phyloP scores from a whole-genome alignment of 2,888 invertebrate species.

The Atherix ibis region DNA sequence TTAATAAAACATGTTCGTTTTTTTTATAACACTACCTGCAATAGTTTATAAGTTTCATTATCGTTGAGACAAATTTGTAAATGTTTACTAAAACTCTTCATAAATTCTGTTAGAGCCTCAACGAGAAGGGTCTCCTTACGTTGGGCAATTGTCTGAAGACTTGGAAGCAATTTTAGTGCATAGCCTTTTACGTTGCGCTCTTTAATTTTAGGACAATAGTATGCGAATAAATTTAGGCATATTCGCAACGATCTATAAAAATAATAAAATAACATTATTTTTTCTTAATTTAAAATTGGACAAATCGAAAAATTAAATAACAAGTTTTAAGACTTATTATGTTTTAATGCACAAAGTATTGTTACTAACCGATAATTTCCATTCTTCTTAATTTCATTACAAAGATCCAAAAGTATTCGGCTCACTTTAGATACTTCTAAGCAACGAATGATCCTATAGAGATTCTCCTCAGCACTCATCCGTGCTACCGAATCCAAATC shows the following conservation, averaged over 20 bases:
- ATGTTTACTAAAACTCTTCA: slow-evolving; percentile 25
- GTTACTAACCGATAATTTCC: slow-evolving; percentile 34
- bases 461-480: slow-evolving; percentile 66
- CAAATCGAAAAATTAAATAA: too few species aligned
- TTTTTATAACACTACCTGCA: slow-evolving; percentile 21
- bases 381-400: slow-evolving; percentile 68
- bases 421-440: slow-evolving; percentile 51
- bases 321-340: background rate
- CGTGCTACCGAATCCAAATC: slow-evolving; percentile 63
- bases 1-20: background rate
- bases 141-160: slow-evolving; percentile 51
- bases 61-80: slow-evolving; percentile 30
- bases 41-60: slow-evolving; percentile 26
- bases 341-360: background rate
- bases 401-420: slow-evolving; percentile 63
- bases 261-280: background rate
- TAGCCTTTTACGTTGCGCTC: slow-evolving; percentile 67
- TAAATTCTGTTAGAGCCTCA: slow-evolving; percentile 29
- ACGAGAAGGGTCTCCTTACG: slow-evolving; percentile 41
- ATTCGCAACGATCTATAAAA: slow-evolving; percentile 49
- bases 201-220: slow-evolving; percentile 56
- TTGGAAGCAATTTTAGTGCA: slow-evolving; percentile 56
- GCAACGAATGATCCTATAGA: slow-evolving; percentile 59
- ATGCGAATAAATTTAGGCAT: slow-evolving; percentile 59
- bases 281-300: too few species aligned